Evolutionary conservation across 1,140 invertebrate species (phyloP), one percentile per base, ranked within the genome.

Genomic region (Megalopta genalis): DNA sequence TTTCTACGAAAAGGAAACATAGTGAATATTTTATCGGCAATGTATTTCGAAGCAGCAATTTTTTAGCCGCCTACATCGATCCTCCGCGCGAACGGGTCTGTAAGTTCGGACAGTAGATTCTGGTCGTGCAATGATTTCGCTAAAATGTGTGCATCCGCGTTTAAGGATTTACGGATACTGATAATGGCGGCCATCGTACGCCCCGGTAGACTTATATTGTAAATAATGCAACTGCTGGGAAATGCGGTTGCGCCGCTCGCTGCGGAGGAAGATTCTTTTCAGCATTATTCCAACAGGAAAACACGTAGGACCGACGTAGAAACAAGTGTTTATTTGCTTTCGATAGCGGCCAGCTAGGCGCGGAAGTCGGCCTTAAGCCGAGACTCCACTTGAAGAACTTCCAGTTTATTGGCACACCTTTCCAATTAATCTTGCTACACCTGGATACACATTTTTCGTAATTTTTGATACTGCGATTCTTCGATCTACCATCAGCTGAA

Each of bases 281-380:
- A 37, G 18, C 0, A 37, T 21, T 21, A 25, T 8, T 9, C 7
- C 27, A 2, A 16, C 27, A 7, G 5, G 32, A 2, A 37, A 21
- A 32, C 16, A 18, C 32, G 21, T 63, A 46, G 42, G 14, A 46
- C 27, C 27, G 60, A 37, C 60, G 27, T 62, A 62, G 60, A 62
- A 63, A 63, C 60, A 63, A 18, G 32, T 37, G 60, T 63, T 63
- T 63, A 63, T 32, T 63, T 37, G 27, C 60, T 63, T 32, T 63
- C 60, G 16, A 10, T 21, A 6, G 18, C 27, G 60, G 6, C 7
- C 16, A 12, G 25, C 8, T 27, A 7, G 27, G 1, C 27, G 27
- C 16, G 60, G 27, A 62, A 37, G 60, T 37, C 21, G 6, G 27
- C 16, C 9, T 63, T 37, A 63, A 63, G 60, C 27, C 27, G 8